Evolutionary conservation across 1,140 invertebrate genomes (phyloP), one percentile per base, ranked within the genome.

Genomic region (Drosophila saltans): DNA sequence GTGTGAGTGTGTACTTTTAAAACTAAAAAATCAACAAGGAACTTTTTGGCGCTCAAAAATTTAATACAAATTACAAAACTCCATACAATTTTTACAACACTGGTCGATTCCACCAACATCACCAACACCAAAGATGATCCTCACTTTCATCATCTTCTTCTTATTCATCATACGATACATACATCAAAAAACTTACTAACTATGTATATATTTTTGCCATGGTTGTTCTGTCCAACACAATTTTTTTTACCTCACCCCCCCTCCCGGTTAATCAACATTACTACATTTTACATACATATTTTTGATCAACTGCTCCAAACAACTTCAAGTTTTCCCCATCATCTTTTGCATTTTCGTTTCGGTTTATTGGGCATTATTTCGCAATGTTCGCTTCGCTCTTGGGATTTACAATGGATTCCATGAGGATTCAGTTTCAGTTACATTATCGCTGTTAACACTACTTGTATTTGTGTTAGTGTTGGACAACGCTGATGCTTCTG

Each of bases 1-100:
- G 76, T 82, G 72, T 81, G 52, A 77, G 71, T 75, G 66, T 80
- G 74, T 72, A 89, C 78, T 70, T 66, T 80, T 85, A 90, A 74
- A 90, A 90, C 80, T 88, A 83, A 88, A 89, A 76, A 86, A 89
- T 88, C 80, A 89, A 90, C 81, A 89, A 89, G 84, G 84, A 89
- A 89, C 84, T 89, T 89, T 88, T 90, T 90, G 81, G 88, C 88
- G 81, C 85, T 88, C 84, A 88, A 88, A 81, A 90, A 80, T 90
- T 80, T 70, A 81, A 84, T 90, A 81, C 69, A 90, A 90, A 70
- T 90, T 90, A 90, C 78, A 90, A 81, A 85, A 81, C 78, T 69
- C 66, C 71, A 21, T 69, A 66, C 61, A 65, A 63, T 79, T 83
- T 81, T 64, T 89, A 89, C 84, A 88, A 88, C 69, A 77, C 72